These are phyloP conservation scores for Mythimna loreyi DNA, from an alignment of 2,888 invertebrate genomes.

Conservation along the genomic window DNA sequence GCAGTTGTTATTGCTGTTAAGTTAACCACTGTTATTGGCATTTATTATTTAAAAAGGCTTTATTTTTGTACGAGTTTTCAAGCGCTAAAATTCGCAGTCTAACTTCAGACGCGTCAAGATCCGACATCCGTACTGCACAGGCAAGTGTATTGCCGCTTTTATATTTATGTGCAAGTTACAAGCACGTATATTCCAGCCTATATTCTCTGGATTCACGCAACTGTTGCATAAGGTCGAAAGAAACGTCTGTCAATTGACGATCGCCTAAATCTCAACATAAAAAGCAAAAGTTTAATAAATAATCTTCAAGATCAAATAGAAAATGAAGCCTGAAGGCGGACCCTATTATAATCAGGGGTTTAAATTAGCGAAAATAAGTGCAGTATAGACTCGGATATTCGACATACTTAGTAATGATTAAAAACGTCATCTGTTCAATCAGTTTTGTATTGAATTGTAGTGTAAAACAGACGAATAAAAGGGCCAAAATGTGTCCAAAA, in stretches of 20 bases:
- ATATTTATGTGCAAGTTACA: too few relatives aligned
- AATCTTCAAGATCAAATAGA: conserved; percentile 7
- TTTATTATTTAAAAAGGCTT: too few relatives aligned
- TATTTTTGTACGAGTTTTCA: too few relatives aligned
- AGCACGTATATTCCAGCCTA: background rate
- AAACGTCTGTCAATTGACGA: conserved; percentile 3
- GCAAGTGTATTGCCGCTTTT: too few relatives aligned
- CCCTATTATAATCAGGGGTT: conserved; percentile 34
- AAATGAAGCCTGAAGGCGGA: conserved; percentile 25
- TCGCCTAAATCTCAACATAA: background rate
- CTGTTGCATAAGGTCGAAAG: background rate
- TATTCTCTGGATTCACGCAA: background rate
- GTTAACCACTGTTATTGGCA: too few relatives aligned
- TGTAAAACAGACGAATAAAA: too few relatives aligned
- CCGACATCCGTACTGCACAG: too few relatives aligned
- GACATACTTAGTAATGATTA: background rate
- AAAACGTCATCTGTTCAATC: background rate
- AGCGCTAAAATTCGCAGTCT: too few relatives aligned
- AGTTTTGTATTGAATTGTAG: too few relatives aligned
- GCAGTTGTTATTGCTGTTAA: too few relatives aligned
- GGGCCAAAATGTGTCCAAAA: too few relatives aligned
- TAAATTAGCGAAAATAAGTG: conserved; percentile 13
- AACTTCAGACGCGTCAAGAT: too few relatives aligned
- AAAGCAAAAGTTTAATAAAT: background rate
- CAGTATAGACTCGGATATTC: conserved; percentile 7